A percentile compares a stretch with the other conserved stretches of the same genome.
Evolutionary conservation across 2,797 vertebrate species (phyloP).

Genomic region (Emydoidea blandingii): DNA sequence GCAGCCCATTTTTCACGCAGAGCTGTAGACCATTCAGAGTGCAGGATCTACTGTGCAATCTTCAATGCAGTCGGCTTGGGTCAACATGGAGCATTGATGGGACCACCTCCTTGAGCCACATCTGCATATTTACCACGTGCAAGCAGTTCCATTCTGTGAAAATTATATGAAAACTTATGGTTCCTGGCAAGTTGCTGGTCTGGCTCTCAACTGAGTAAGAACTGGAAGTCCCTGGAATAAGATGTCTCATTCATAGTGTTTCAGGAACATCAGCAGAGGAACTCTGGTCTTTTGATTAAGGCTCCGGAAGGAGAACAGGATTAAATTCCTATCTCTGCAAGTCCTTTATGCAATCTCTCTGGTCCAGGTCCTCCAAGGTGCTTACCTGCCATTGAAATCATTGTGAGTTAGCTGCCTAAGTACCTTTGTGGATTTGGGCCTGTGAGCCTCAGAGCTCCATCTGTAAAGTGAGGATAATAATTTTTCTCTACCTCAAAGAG

Average conservation of each 20-base stretch:
- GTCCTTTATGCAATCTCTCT: fast-evolving
- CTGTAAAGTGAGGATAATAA: background rate
- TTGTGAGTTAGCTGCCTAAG: no score
- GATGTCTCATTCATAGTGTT: background rate
- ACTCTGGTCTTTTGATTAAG: background rate
- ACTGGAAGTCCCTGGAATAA: background rate
- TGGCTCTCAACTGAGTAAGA: background rate
- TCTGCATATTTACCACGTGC: fast-evolving
- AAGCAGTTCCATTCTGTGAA: fast-evolving
- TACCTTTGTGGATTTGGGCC: no score
- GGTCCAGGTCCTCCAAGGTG: background rate
- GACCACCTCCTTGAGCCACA: background rate
- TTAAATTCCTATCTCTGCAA: background rate
- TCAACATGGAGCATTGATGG: no score
- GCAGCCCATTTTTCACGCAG: background rate
- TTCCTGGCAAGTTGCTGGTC: fast-evolving
- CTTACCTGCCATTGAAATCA: no score
- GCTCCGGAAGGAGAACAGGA: background rate
- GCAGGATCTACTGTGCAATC: background rate
- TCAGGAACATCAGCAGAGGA: background rate
- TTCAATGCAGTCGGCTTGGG: background rate
- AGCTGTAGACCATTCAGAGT: fast-evolving
- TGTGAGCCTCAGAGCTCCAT: no score
- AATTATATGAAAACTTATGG: fast-evolving
- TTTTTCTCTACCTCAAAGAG: background rate